A percentile compares a stretch with the other conserved stretches of the same genome.
These are phyloP conservation scores for Montipora capitata DNA, from an alignment of 92 coral and sea anemone genomes.

Conservation along the genomic window DNA sequence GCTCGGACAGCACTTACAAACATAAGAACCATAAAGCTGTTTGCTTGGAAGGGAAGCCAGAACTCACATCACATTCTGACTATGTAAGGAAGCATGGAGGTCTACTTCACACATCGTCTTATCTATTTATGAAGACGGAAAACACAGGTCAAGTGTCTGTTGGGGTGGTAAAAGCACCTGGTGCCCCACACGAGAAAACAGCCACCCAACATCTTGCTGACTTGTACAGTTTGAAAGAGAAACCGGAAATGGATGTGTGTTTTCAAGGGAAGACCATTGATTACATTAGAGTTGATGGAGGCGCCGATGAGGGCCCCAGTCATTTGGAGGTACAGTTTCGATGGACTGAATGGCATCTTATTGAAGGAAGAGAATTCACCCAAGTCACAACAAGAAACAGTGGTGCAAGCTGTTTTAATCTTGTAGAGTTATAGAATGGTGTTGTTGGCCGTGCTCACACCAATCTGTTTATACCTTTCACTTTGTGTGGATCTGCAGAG, in stretches of 20 bases:
- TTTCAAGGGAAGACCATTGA: constrained; percentile 20
- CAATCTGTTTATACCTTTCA: not conserved
- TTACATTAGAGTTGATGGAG: not conserved
- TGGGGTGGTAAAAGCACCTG: constrained; percentile 56
- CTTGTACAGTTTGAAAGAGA: constrained; percentile 48
- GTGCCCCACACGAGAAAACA: not conserved
- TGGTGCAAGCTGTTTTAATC: constrained; percentile 51
- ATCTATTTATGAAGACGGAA: constrained; percentile 53
- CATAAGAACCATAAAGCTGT: not conserved
- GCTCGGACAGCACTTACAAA: constrained; percentile 23
- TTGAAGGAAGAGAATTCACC: constrained; percentile 15
- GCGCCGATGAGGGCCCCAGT: constrained; percentile 11
- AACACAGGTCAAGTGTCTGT: constrained; percentile 50
- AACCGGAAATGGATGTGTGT: constrained; percentile 33
- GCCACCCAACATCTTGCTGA: constrained; percentile 35
- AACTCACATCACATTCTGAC: constrained; percentile 25
- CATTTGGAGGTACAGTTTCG: constrained; percentile 44
- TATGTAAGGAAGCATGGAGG: constrained; percentile 59
- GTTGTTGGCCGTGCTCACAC: constrained; percentile 50
- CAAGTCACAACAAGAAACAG: constrained; percentile 48
- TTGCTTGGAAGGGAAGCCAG: not conserved
- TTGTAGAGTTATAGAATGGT: constrained; percentile 48
- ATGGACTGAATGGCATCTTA: constrained; percentile 51
- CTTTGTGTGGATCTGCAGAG: constrained; percentile 36
- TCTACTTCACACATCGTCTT: constrained; percentile 51